Evolutionary conservation across 2,113 vertebrate genomes (phyloP), one percentile per base, ranked within the genome.

Genomic region (Coreoperca whiteheadi): DNA sequence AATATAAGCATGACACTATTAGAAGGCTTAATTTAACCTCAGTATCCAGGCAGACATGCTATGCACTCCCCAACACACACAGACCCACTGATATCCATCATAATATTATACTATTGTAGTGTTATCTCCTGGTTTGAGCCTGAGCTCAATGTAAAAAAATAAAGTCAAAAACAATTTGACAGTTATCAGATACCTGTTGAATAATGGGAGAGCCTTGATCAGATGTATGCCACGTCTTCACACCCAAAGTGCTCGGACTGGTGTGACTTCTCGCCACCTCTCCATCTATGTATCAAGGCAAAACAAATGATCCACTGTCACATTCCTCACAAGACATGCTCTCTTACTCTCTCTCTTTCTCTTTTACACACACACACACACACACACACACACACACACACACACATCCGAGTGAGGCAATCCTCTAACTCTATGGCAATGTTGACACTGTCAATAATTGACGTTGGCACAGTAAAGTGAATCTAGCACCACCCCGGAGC

Each of bases 381-480:
- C 51, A 59, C 39, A 50, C 30, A 67, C 32, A 30, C 51, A 74
- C 61, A 74, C 53, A 73, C 54, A 65, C 25, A 43, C 48, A 70
- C 32, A 37, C 79, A 75, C 65, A 83, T n/a, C 56, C 56, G 67
- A 14, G 25, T 63, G 8, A 77, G 56, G 9, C 18, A 7, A 68
- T 21, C 46, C 39, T 80, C 56, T 54, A 76, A 69, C 79, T 59
- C 61, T 72, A 41, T 56, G 76, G 39, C 84, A 74, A 65, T 93
- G 90, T 94, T 94, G 94, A 94, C 92, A 91, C 63, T 88, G 91
- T 92, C 90, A 93, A 91, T 88, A 95, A 85, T 56, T 64, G 78
- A 89, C 65, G 66, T 7, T 82, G 78, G 56, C 81, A 74, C 65
- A 37, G 70, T 8, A 71, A 83, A 85, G 78, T 67, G 72, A 86